Base-by-base conservation (phyloP, 1,140 invertebrate genomes). In the Saccostrea cuccullata region DNA sequence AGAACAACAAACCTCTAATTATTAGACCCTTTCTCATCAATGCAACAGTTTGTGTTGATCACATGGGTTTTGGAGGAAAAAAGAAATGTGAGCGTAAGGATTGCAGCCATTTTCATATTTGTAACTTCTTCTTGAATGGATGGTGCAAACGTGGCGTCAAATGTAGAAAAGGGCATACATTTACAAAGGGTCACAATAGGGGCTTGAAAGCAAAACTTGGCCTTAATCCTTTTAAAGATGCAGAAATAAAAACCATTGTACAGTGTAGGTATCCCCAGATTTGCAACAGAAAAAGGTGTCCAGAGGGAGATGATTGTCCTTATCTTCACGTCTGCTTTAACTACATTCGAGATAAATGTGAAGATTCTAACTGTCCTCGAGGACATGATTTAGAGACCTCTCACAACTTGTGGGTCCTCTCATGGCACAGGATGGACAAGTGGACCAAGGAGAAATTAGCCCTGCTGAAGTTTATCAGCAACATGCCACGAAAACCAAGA, bases 191-290 rank as follows among this genome's bases (percentile, higher is more conserved):
- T 15, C 70, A 30, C 11, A 77, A 77, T 13, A 9, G 70, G 15
- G 70, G 2, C 15, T 15, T 77, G 13, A 77, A 77, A 77, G 26
- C 70, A 77, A 77, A 77, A 26, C 26, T 77, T 12, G 70, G 70
- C 26, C 70, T 77, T 77, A 77, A 77, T 77, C 70, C 70, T 30
- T 77, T 77, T 30, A 77, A 77, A 30, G 70, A 77, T 77, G 70
- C 70, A 77, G 70, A 77, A 26, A 77, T 77, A 36, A 77, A 77
- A 77, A 77, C 70, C 3, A 77, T 77, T 15, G 26, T 77, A 26
- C 70, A 30, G 1, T 77, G 70, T 15, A 77, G 70, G 70, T 77
- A 77, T 36, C 70, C 70, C 13, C 70, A 77, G 15, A 30, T 77
- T 36, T 77, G 70, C 70, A 30, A 12, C 26, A 77, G 30, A 77